phyloP scores from a whole-genome alignment of 2,888 invertebrate genomes.

The Drosophila longiperda region DNA sequence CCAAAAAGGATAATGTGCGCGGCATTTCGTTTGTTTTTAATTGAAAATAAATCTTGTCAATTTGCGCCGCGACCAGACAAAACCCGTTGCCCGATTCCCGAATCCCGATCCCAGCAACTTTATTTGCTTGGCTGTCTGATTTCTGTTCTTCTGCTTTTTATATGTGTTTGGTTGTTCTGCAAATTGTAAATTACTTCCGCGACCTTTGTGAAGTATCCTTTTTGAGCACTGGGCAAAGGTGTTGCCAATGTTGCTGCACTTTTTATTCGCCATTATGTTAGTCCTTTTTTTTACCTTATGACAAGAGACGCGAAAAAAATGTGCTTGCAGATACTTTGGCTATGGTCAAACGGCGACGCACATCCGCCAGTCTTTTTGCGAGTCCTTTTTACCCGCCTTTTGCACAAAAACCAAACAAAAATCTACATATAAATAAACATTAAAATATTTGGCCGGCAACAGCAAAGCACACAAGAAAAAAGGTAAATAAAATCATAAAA shows the following conservation, averaged over 20 bases:
- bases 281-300: conserved; percentile 57
- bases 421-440: conserved; percentile 83
- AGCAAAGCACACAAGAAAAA: conserved; percentile 25
- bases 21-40: conserved; percentile 70
- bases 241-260: conserved; percentile 50
- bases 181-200: conserved; percentile 83
- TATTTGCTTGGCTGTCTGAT: conserved; percentile 60
- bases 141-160: conserved; percentile 27
- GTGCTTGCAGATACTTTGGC: conserved; percentile 42
- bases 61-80: conserved; percentile 67
- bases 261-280: conserved; percentile 45
- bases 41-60: conserved; percentile 83
- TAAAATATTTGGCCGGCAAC: conserved; percentile 74
- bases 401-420: conserved; percentile 52
- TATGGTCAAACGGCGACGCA: conserved; percentile 66
- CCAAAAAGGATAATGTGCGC: conserved; percentile 62
- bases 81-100: conserved; percentile 27
- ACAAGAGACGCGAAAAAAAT: conserved; percentile 48
- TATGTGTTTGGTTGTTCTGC: conserved; percentile 17
- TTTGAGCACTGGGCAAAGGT: conserved; percentile 57
- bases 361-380: conserved; percentile 62
- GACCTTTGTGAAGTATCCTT: conserved; percentile 69
- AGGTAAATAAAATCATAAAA: conserved; percentile 27
- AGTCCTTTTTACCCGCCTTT: conserved; percentile 59
- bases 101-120: conserved; percentile 21